A percentile compares a stretch with the other conserved stretches of the same genome.
phyloP scores from a whole-genome alignment of 2,797 vertebrate species.

The Argyrosomus regius region DNA sequence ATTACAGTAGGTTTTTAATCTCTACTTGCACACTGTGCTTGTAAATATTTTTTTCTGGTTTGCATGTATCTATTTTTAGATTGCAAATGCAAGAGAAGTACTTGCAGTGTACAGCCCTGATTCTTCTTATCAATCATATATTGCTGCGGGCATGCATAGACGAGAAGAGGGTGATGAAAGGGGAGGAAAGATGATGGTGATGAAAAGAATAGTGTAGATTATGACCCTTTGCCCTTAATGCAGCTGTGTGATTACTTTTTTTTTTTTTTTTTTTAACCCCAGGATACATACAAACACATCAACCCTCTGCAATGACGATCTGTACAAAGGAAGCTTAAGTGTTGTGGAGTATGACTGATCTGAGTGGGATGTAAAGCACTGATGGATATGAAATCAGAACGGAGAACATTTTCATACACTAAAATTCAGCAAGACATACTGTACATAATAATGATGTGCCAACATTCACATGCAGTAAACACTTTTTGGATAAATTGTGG shows the following conservation, averaged over 20 bases:
- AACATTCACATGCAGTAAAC: conserved; percentile 45
- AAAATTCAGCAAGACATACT: conserved; percentile 18
- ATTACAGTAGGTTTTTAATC: too few relatives aligned
- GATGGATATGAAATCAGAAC: conserved; percentile 38
- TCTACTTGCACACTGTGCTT: too few relatives aligned
- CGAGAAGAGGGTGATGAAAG: conserved; percentile 42
- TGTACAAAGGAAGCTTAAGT: conserved; percentile 14
- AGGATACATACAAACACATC: conserved; percentile 37
- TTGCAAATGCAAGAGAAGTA: too few relatives aligned
- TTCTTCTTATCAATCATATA: conserved; percentile 66
- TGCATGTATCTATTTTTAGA: too few relatives aligned
- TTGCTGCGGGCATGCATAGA: conserved; percentile 51
- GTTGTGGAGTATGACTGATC: conserved; percentile 15
- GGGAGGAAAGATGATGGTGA: conserved; percentile 31
- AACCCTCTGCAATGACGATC: conserved; percentile 13
- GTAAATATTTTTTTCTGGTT: too few relatives aligned
- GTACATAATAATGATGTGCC: conserved; percentile 51
- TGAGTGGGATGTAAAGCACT: conserved; percentile 16
- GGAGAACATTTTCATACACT: conserved; percentile 30
- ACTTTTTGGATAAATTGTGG: conserved; percentile 36
- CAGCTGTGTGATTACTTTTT: conserved; percentile 39
- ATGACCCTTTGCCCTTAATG: conserved; percentile 42
- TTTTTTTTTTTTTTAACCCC: conserved; percentile 1
- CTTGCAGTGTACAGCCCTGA: too few relatives aligned
- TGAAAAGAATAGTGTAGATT: conserved; percentile 38